These are phyloP conservation scores for Syrista parreyssii DNA, from an alignment of 2,888 invertebrate species.

Conservation along the genomic window DNA sequence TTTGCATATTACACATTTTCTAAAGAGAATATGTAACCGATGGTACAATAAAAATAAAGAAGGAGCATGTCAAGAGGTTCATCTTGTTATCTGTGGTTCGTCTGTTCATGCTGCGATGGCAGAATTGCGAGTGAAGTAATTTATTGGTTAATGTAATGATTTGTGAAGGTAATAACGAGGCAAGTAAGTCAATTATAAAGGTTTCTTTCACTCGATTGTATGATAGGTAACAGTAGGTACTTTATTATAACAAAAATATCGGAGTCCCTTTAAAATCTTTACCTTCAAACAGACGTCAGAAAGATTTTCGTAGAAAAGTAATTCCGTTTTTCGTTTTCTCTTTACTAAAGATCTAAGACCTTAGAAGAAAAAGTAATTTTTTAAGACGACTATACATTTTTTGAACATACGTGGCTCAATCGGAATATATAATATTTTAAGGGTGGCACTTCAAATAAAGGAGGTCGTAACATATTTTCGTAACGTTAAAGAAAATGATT, in stretches of 20 bases:
- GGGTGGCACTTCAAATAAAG: neutral
- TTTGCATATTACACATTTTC: neutral
- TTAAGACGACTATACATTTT: neutral
- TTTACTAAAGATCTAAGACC: neutral
- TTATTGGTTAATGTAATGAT: constrained; percentile 64
- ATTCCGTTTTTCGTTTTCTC: neutral
- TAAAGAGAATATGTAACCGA: neutral
- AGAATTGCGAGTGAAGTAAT: constrained; percentile 55
- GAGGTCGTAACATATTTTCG: constrained; percentile 1
- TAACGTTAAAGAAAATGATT: neutral
- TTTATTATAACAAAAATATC: neutral
- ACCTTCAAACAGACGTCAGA: constrained; percentile 29
- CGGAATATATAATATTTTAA: neutral
- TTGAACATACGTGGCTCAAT: neutral
- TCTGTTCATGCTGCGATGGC: constrained; percentile 45
- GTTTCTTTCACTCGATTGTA: neutral
- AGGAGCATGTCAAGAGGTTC: constrained; percentile 40
- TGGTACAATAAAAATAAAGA: constrained; percentile 28
- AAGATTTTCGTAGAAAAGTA: constrained; percentile 11
- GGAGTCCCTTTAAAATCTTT: constrained; percentile 15
- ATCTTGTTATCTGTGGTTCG: constrained; percentile 43
- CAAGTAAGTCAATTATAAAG: constrained; percentile 37
- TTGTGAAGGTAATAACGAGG: constrained; percentile 62
- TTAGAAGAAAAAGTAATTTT: neutral
- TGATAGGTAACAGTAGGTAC: neutral